Evolutionary conservation across 2,113 vertebrate genomes (phyloP).

Genomic region (Coreoperca whiteheadi): DNA sequence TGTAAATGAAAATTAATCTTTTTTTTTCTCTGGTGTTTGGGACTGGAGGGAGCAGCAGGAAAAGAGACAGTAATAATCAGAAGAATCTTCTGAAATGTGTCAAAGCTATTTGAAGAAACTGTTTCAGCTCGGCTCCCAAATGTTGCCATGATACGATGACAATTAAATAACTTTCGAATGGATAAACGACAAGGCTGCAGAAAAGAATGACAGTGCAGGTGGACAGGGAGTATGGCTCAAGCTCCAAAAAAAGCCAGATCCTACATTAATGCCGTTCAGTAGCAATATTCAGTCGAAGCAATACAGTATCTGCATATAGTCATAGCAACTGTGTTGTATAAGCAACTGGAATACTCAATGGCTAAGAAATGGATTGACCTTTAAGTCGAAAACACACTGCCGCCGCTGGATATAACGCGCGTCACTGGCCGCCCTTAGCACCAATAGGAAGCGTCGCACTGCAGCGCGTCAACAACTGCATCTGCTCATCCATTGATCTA

Average conservation of each 20-base stretch:
- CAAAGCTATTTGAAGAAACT: conserved; percentile 59
- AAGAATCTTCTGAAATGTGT: conserved; percentile 36
- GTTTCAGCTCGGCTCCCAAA: conserved; percentile 56
- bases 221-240: background rate
- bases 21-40: conserved; percentile 61
- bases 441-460: no score
- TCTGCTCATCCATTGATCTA: no score
- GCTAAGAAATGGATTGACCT: no score
- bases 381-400: no score
- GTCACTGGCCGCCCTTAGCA: no score
- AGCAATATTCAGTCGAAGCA: no score
- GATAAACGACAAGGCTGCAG: conserved; percentile 44
- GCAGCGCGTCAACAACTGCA: no score
- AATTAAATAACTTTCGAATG: conserved; percentile 31
- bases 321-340: no score
- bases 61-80: background rate
- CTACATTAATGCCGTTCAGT: background rate
- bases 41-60: conserved; percentile 39
- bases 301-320: no score
- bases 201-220: background rate
- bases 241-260: background rate
- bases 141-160: conserved; percentile 40
- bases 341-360: no score
- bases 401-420: no score
- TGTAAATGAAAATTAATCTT: conserved; percentile 73